phyloP scores from a whole-genome alignment of 2,797 vertebrate species.

The Spea hammondii region DNA sequence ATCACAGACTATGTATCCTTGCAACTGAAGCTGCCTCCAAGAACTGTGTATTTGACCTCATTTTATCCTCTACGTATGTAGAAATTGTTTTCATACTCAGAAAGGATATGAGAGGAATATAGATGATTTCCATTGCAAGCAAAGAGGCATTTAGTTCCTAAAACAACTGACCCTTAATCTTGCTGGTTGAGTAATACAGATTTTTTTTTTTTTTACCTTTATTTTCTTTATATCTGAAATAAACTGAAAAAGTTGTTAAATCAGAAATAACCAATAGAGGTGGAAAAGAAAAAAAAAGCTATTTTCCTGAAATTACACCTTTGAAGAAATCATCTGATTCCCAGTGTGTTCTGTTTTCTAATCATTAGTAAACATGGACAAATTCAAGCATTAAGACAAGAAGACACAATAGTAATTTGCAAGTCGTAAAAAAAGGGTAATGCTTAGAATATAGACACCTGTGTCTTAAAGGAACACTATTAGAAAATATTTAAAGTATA shows the following conservation, averaged over 20 bases:
- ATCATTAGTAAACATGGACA: not conserved
- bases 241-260: conserved; percentile 54
- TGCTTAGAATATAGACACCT: not conserved
- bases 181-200: conserved; percentile 53
- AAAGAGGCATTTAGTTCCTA: conserved; percentile 54
- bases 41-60: conserved; percentile 67
- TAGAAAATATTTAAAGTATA: too few relatives aligned
- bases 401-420: not conserved
- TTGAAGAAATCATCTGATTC: conserved; percentile 49
- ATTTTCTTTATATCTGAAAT: conserved; percentile 33
- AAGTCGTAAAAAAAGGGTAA: not conserved
- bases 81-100: conserved; percentile 65
- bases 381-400: not conserved
- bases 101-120: conserved; percentile 61
- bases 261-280: conserved; percentile 59
- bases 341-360: not conserved
- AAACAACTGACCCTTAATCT: conserved; percentile 61
- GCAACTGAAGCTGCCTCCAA: conserved; percentile 35
- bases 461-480: not conserved
- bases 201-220: conserved; percentile 26
- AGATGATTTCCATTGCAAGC: conserved; percentile 58
- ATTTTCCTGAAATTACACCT: conserved; percentile 52
- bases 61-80: conserved; percentile 64
- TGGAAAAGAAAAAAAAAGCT: conserved; percentile 53
- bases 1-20: conserved; percentile 38